Percentiles rank a stretch among this genome's conserved stretches.
Conservation (phyloP, 1,140 invertebrate species). For the Drosophila bocqueti region DNA sequence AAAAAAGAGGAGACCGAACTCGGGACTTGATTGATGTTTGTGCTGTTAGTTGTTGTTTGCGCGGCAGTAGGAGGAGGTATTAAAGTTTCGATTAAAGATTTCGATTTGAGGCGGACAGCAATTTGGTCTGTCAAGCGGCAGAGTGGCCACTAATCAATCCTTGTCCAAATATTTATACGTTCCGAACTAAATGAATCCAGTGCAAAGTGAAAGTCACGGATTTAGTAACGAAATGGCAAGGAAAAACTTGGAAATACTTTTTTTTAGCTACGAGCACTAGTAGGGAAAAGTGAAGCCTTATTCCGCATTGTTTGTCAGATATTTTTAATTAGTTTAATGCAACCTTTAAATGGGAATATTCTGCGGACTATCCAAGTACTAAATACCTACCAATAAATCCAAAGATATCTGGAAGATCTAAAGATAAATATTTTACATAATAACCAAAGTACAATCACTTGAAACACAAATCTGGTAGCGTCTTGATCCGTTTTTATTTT, state of each 20-base stretch:
- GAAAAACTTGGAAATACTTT: constrained; percentile 4
- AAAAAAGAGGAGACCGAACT: constrained; percentile 47
- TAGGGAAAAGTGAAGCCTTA: background rate
- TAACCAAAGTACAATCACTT: background rate
- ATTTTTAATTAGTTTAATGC: background rate
- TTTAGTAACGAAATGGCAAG: constrained; percentile 23
- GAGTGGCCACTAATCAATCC: constrained; percentile 49
- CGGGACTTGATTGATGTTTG: constrained; percentile 78
- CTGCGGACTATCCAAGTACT: background rate
- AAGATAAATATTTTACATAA: background rate
- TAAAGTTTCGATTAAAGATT: constrained; percentile 80
- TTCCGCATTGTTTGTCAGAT: background rate
- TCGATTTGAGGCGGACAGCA: constrained; percentile 56
- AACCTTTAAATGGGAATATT: background rate
- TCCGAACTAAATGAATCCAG: constrained; percentile 17
- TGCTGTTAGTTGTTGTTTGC: constrained; percentile 80
- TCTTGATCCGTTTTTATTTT: background rate
- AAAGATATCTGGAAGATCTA: too few species aligned
- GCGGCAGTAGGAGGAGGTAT: constrained; percentile 16
- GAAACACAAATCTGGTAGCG: background rate
- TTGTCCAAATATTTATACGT: constrained; percentile 57
- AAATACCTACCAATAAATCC: background rate
- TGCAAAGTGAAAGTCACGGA: constrained; percentile 69
- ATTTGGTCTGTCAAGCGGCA: constrained; percentile 60
- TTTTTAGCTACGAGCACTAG: too few species aligned